Evolutionary conservation across 1,140 invertebrate species (phyloP).

Genomic region (Atta cephalotes): DNA sequence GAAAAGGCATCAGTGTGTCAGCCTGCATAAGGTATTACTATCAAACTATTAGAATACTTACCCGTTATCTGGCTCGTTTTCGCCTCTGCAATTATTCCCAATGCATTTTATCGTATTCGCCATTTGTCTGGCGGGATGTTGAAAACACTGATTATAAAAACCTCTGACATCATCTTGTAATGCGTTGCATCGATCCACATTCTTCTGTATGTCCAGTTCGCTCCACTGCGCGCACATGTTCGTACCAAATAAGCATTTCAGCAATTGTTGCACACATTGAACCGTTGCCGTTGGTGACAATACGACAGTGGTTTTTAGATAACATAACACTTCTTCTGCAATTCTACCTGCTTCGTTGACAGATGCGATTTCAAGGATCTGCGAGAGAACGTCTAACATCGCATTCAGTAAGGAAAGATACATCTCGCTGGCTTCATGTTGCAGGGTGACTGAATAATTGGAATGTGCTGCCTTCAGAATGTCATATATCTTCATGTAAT

Average conservation of each 20-base stretch:
- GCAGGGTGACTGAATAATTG: conserved; percentile 93
- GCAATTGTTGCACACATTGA: conserved; percentile 92
- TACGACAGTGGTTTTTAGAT: conserved; percentile 91
- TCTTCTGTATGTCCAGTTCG: conserved; percentile 81
- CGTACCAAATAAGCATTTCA: conserved; percentile 94
- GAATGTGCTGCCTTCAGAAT: conserved; percentile 91
- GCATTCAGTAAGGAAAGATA: conserved; percentile 91
- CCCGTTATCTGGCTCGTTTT: conserved; percentile 79
- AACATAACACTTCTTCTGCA: conserved; percentile 93
- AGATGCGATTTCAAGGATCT: conserved; percentile 92
- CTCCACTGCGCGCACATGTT: conserved; percentile 91
- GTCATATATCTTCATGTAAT: conserved; percentile 93
- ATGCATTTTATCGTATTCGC: conserved; percentile 82
- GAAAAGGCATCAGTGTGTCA: neutral
- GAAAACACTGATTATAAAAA: conserved; percentile 83
- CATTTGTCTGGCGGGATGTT: conserved; percentile 80
- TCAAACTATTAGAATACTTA: conserved; percentile 49
- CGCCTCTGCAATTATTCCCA: conserved; percentile 81
- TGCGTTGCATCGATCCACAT: conserved; percentile 62
- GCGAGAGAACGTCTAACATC: conserved; percentile 89
- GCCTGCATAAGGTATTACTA: neutral
- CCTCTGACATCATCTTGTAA: conserved; percentile 72
- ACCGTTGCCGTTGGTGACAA: conserved; percentile 91
- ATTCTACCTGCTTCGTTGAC: conserved; percentile 91
- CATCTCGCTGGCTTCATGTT: conserved; percentile 90